Conservation (phyloP, 2,113 vertebrate species). For the Neopipo cinnamomea region DNA sequence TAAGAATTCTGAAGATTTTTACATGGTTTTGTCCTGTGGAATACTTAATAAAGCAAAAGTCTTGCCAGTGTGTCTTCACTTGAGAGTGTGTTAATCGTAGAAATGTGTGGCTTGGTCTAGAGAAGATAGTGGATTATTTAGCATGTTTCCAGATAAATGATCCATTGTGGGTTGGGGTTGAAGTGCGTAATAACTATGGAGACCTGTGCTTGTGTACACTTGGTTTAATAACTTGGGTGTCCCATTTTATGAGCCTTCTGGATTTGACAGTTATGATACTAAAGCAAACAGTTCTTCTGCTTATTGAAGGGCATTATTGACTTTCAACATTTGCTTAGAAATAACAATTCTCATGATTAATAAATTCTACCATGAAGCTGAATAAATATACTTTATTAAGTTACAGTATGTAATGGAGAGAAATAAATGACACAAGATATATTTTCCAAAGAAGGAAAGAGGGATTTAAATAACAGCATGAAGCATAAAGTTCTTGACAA, state of each 20-base stretch:
- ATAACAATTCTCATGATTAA: neutral
- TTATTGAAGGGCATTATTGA: neutral
- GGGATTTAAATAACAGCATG: neutral
- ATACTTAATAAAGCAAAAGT: neutral
- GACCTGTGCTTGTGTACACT: neutral
- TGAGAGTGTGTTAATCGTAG: neutral
- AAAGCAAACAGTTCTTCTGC: neutral
- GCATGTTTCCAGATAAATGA: neutral
- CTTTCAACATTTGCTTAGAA: neutral
- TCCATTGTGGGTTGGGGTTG: neutral
- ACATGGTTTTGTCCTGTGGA: neutral
- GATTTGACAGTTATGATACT: neutral
- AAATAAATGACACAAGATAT: neutral
- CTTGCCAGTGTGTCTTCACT: neutral
- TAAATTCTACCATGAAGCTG: neutral
- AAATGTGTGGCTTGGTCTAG: neutral
- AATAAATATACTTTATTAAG: neutral
- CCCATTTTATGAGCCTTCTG: neutral
- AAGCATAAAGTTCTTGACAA: neutral
- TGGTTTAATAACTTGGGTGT: neutral
- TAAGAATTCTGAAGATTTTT: neutral
- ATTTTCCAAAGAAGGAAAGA: neutral
- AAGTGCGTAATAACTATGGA: neutral
- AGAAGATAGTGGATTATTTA: neutral
- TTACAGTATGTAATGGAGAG: neutral